Percentiles rank a stretch among this genome's conserved stretches.
phyloP scores from a whole-genome alignment of 2,113 vertebrate species.

The Myxocyprinus asiaticus region DNA sequence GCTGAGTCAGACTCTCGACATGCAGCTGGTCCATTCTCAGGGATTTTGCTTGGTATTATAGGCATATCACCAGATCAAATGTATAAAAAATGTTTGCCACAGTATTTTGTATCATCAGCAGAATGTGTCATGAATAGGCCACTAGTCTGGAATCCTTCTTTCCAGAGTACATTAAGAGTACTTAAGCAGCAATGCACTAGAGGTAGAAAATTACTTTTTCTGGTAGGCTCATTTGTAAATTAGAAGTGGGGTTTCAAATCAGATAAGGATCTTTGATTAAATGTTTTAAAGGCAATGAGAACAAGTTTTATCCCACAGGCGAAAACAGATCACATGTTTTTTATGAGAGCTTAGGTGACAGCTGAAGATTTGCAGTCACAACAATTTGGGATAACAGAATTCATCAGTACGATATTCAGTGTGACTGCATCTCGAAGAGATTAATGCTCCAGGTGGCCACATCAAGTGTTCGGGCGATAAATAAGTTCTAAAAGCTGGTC shows the following conservation, averaged over 20 bases:
- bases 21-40: background rate
- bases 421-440: constrained; percentile 16
- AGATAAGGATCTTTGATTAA: constrained; percentile 43
- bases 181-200: constrained; percentile 5
- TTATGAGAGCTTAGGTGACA: background rate
- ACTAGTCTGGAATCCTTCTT: background rate
- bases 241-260: constrained; percentile 30
- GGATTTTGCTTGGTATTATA: background rate
- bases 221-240: constrained; percentile 34
- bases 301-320: background rate
- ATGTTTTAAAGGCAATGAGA: constrained; percentile 32
- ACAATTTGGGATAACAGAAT: constrained; percentile 23
- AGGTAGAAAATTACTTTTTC: constrained; percentile 25
- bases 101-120: constrained; percentile 11
- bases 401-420: constrained; percentile 25
- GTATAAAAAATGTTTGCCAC: background rate
- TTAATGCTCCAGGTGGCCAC: constrained; percentile 30
- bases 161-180: constrained; percentile 19
- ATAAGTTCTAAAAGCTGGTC: constrained; percentile 1
- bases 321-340: too few relatives aligned
- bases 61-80: background rate
- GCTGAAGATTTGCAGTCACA: background rate
- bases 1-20: background rate
- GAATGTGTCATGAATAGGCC: background rate
- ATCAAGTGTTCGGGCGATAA: background rate